These are phyloP conservation scores for Dryadula phaetusa DNA, from an alignment of 2,888 invertebrate genomes.

Conservation along the genomic window DNA sequence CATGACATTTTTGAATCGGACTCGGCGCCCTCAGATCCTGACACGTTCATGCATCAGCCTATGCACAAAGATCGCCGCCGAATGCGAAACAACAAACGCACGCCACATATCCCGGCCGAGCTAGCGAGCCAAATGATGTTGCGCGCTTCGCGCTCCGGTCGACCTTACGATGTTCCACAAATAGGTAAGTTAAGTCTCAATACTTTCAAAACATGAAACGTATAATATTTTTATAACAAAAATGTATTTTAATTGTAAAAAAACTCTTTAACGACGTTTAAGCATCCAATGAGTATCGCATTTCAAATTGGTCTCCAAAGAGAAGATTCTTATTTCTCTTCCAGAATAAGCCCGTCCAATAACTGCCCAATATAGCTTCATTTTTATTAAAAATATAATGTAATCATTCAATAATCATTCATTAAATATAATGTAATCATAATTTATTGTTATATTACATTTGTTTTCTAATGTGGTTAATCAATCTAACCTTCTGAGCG, in stretches of 20 bases:
- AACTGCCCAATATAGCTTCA: too few species aligned
- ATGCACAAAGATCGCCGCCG: slow-evolving; percentile 64
- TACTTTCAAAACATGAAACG: not conserved
- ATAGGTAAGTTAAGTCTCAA: slow-evolving; percentile 86
- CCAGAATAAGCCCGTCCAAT: too few species aligned
- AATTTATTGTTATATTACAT: too few species aligned
- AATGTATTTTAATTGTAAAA: not conserved
- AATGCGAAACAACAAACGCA: slow-evolving; percentile 69
- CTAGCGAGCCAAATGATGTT: slow-evolving; percentile 91
- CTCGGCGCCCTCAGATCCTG: slow-evolving; percentile 53
- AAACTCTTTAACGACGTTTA: too few species aligned
- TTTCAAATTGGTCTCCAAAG: not conserved
- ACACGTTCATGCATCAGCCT: slow-evolving; percentile 56
- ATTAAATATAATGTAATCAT: too few species aligned
- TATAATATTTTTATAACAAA: not conserved
- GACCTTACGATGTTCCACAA: slow-evolving; percentile 93
- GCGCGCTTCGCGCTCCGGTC: slow-evolving; percentile 89
- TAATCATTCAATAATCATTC: too few species aligned
- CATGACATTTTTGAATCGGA: slow-evolving; percentile 75
- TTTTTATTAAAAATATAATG: too few species aligned
- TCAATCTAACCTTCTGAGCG: not conserved
- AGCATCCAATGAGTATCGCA: too few species aligned
- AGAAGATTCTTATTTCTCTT: too few species aligned
- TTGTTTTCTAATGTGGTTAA: not conserved
- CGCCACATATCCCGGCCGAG: slow-evolving; percentile 79